Evolutionary conservation across 1,140 invertebrate genomes (phyloP).

Genomic region (Drusus annulatus): DNA sequence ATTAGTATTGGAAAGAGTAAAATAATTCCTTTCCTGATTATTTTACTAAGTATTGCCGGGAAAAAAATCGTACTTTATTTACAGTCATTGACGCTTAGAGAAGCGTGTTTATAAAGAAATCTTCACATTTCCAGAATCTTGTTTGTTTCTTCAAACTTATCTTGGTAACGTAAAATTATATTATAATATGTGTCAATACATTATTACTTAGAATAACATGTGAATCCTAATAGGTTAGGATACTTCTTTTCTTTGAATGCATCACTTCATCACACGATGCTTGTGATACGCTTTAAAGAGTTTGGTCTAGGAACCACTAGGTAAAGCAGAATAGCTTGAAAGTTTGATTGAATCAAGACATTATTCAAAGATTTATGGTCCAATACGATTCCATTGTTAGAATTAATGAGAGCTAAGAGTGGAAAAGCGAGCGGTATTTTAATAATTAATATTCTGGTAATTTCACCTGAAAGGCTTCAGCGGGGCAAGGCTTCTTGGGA

Average conservation of each 20-base stretch:
- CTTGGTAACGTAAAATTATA: not conserved
- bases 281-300: conserved; percentile 30
- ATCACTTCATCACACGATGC: conserved; percentile 27
- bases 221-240: conserved; percentile 53
- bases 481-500: conserved; percentile 25
- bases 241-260: conserved; percentile 20
- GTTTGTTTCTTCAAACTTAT: no score
- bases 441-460: conserved; percentile 16
- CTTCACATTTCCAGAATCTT: not conserved
- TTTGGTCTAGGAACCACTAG: conserved; percentile 23
- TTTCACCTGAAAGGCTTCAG: conserved; percentile 18
- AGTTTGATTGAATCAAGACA: not conserved
- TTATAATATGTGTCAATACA: conserved; percentile 34
- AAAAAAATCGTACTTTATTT: not conserved
- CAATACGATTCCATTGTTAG: conserved; percentile 36
- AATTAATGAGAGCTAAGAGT: conserved; percentile 9
- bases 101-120: not conserved
- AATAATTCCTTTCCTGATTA: not conserved
- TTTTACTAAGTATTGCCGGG: conserved; percentile 1
- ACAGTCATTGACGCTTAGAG: not conserved
- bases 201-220: conserved; percentile 51
- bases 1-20: not conserved
- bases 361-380: conserved; percentile 34
- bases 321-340: conserved; percentile 1
- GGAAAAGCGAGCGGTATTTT: not conserved